Base-by-base conservation (phyloP, 2,888 invertebrate species). In the Elegia similella region DNA sequence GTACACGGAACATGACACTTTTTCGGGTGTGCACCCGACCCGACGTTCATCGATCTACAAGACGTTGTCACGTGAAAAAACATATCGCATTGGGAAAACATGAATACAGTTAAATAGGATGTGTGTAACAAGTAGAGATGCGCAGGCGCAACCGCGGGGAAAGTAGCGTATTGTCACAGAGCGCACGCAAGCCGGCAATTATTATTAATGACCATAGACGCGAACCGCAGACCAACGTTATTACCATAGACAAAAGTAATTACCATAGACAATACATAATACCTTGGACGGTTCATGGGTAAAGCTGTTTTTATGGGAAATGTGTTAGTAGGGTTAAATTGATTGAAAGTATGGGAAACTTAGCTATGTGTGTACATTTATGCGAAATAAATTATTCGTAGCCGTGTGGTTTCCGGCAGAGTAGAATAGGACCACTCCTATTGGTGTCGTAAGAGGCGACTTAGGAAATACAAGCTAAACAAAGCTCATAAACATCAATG, bases 81-180 rank as follows among this genome's bases (percentile, higher is more conserved):
- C n/a, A n/a, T n/a, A n/a, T 38, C 0, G n/a, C 34, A 38, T 3
- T 23, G 23, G 23, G 12, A 34, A 34, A 12, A n/a, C 38, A 38
- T 2, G 1, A 12, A n/a, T 10, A n/a, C 38, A 38, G 38, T 38
- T 29, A 30, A 53, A 42, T 42, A 53, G 53, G 53, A 55, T 44
- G 55, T 34, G 10, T 38, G 23, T 23, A 23, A 23, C 34, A 10
- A 10, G 30, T 17, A 48, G 34, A 58, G 58, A 58, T 54, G 56
- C 58, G 56, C 58, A 16, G 16, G 44, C 58, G 58, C 58, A 56
- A 44, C 38, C 46, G 50, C 23, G 58, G 53, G 58, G 61, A 58
- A 61, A 55, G 55, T 55, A 42, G 47, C 43, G 55, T 55, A 55
- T 55, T 47, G 34, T 47, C 52, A 38, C 55, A 16, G 42, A 10